phyloP scores from a whole-genome alignment of 2,888 invertebrate species.

The Pachymerium ferrugineum region DNA sequence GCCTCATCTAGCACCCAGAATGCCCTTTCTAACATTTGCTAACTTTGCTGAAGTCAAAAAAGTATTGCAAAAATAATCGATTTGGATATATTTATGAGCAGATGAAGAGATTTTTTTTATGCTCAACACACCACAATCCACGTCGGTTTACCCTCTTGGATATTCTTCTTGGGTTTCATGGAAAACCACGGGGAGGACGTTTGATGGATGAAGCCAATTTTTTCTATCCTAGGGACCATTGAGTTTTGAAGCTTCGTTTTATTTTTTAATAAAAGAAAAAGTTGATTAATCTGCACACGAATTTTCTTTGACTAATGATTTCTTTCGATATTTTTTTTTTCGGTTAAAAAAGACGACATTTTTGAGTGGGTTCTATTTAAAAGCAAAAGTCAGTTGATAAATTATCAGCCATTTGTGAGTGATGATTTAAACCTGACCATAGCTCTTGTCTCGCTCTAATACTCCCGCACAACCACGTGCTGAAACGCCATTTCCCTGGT shows the following conservation, averaged over 20 bases:
- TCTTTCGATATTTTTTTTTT: neutral
- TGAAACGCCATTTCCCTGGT: slow-evolving; percentile 4
- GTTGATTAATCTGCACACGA: slow-evolving; percentile 7
- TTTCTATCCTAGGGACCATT: neutral
- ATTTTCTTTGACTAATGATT: neutral
- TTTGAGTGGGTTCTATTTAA: neutral
- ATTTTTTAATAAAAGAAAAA: neutral
- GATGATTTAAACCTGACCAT: slow-evolving; percentile 11
- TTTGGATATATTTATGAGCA: neutral
- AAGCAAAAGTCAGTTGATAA: slow-evolving; percentile 14
- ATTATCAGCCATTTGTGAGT: slow-evolving; percentile 1
- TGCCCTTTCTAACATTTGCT: too few species aligned
- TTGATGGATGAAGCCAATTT: slow-evolving; percentile 5
- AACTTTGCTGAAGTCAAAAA: too few species aligned
- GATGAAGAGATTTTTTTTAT: slow-evolving; percentile 23
- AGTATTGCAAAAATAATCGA: too few species aligned
- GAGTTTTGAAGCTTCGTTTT: slow-evolving; percentile 2
- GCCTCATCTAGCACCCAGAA: too few species aligned
- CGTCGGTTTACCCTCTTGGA: slow-evolving; percentile 10
- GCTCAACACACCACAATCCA: slow-evolving; percentile 19
- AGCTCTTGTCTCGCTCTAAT: neutral
- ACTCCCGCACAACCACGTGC: neutral
- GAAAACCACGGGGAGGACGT: neutral
- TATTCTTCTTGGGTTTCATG: slow-evolving; percentile 17
- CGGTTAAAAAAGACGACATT: neutral